Evolutionary conservation across 2,888 invertebrate genomes (phyloP), one percentile per base, ranked within the genome.

Genomic region (Tenthredo amoena): DNA sequence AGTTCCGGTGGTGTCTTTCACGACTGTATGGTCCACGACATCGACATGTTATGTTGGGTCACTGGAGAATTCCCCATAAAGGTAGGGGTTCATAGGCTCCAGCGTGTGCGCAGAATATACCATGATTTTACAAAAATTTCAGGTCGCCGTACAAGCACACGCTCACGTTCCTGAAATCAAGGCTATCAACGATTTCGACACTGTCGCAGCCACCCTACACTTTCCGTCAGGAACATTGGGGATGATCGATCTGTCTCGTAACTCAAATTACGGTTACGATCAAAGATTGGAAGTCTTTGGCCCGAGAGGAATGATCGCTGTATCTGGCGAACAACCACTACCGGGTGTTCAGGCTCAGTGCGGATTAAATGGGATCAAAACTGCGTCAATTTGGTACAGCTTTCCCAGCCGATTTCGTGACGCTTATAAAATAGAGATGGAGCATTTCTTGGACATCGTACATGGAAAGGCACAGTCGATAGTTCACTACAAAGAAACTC

Each of bases 21-120:
- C 86, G 96, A 96, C 91, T 96, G 96, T 88, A 94, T 95, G 85
- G 96, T 96, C 0, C 96, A 96, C 88, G 96, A 96, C 91, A 94
- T 96, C 85, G 96, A 96, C 89, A 94, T 96, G 92, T 91, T 95
- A 7, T 95, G 96, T 86, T 96, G 96, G 95, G 91, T 96, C 58
- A 91, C 96, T 43, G 96, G 96, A 0, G 96, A 96, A 90, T 94
- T 94, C 86, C 96, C 96, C 0, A 93, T 90, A 31, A 95, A 94
- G 86, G 96, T 96, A 85, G 89, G 94, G 87, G 21, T 9, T n/a
- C 12, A 3, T 31, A 15, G 7, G 37, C 18, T 26, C 5, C 3
- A 7, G 4, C n/a, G 4, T 40, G 4, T 18, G 4, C 37, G 40
- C 1, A 84, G 10, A 40, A 43, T n/a, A 12, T 47, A 2, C 26